Evolutionary conservation across 1,140 invertebrate species (phyloP), one percentile per base, ranked within the genome.

Genomic region (Planococcus citri): DNA sequence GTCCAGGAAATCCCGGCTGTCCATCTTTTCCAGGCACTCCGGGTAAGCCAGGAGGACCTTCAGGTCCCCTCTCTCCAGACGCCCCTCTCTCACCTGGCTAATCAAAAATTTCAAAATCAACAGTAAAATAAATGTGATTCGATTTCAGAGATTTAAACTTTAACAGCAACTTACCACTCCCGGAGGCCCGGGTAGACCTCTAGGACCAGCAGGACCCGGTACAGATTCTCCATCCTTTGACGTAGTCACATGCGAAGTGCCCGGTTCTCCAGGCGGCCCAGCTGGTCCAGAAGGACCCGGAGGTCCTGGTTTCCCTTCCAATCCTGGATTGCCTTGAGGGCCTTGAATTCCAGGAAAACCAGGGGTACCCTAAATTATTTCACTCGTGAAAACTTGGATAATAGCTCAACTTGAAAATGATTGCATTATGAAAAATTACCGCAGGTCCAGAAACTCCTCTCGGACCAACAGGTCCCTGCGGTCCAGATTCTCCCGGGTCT

Each of bases 1-100:
- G 82, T 64, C 82, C 82, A 24, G 81, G 78, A 77, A 82, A 61
- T 22, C 61, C 58, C 73, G 69, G 17, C 41, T 24, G 25, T 17
- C 60, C 60, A 64, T 64, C 60, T 64, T 64, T 64, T 25, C 60
- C 60, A 6, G 79, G 77, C 10, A 78, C 73, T 69, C 80, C 80
- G 3, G 76, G 74, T 12, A 71, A 60, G 70, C 60, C 81, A 12
- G 77, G 73, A 68, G 75, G 73, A 25, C 82, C 82, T 61, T 78
- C 76, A 17, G 78, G 76, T 21, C 83, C 83, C 70, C 79, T 75
- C 73, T 82, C 80, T 37, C 82, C 83, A 41, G 78, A 74, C 22
- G 80, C 75, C 17, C 83, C 82, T 69, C 79, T 76, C 73, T 83
- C 82, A 64, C 82, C 82, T 21, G 81, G 78, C 78, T 82, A 60